Evolutionary conservation across 2,113 vertebrate species (phyloP), one percentile per base, ranked within the genome.

Genomic region (Perccottus glenii): DNA sequence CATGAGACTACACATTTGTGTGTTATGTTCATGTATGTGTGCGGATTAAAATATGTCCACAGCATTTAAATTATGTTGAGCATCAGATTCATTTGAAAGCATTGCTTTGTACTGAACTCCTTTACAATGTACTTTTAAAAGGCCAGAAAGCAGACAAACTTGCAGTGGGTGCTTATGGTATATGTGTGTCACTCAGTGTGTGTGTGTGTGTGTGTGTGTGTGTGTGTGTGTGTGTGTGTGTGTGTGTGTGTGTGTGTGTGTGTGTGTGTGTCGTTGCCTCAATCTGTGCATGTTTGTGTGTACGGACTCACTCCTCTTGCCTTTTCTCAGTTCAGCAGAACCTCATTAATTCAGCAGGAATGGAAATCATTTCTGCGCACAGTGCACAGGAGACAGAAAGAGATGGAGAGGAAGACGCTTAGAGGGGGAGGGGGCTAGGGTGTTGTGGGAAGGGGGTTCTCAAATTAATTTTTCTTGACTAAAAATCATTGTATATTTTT

Each of bases 281-380:
- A 56, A 46, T 65, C 45, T 60, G 68, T 85, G 60, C 58, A 58
- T 75, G 73, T 73, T 59, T 58, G 55, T 80, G 75, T 77, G 77
- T 68, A 74, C 70, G 48, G 68, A 15, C 44, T 64, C 72, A 80
- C 78, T 83, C 67, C 56, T 70, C 64, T 81, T 85, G 88, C 82
- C 79, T 85, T 89, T 90, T 89, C 90, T 91, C 91, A 83, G 91
- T 91, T 92, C 92, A 91, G 91, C 90, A 88, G 92, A 94, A 93
- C 90, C 94, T 94, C 94, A 94, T 94, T 94, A 94, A 94, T 93
- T 93, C 93, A 92, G 70, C 93, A 92, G 75, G 92, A 92, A 93
- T 92, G 93, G 89, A 91, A 94, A 94, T 92, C 89, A 90, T 94
- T 93, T 93, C 92, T 87, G 91, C 84, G 84, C 90, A 61, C 77